Base-by-base conservation (phyloP, 2,113 vertebrate genomes). In the Tragelaphus buxtoni region DNA sequence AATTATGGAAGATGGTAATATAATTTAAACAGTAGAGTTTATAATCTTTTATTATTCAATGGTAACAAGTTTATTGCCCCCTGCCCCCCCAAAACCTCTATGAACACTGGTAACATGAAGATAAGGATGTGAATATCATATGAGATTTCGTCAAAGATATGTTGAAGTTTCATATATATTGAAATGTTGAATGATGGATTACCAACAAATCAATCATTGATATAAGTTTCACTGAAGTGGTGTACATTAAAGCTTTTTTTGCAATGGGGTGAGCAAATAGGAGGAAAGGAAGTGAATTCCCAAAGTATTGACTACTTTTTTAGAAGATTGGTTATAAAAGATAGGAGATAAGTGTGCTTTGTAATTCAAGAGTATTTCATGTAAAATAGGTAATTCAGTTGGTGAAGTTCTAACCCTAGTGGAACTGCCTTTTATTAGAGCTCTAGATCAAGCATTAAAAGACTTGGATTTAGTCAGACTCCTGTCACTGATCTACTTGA, bases 21-120 rank as follows among this genome's bases (percentile, higher is more conserved):
- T 91, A 84, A 89, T 91, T 95, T 95, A 91, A 47, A 79, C 32
- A 45, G 30, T 94, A 42, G 47, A 84, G 9, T 85, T 90, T 94
- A 28, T 77, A 89, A 35, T 96, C 32, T 84, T 82, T 91, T 63
- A 42, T 87, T 90, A 86, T 95, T 32, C 74, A 7, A 49, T 79
- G n/a, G 2, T 80, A 95, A 74, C 9, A 74, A 91, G 4, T 93
- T 88, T 90, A 39, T 84, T 13, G 8, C 9, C 2, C 14, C 26
- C 9, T 20, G 0, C 0, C 24, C 8, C 2, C 22, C 2, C 3
- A 18, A 65, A 24, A 6, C 10, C 24, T 87, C 42, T 91, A 2
- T 55, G 72, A 93, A 65, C 76, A 87, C 35, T 65, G 14, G 56
- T 76, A 85, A 77, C 16, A 4, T 35, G 51, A 74, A 24, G 9